Evolutionary conservation across 2,113 vertebrate species (phyloP), one percentile per base, ranked within the genome.

Genomic region (Lepus europaeus): DNA sequence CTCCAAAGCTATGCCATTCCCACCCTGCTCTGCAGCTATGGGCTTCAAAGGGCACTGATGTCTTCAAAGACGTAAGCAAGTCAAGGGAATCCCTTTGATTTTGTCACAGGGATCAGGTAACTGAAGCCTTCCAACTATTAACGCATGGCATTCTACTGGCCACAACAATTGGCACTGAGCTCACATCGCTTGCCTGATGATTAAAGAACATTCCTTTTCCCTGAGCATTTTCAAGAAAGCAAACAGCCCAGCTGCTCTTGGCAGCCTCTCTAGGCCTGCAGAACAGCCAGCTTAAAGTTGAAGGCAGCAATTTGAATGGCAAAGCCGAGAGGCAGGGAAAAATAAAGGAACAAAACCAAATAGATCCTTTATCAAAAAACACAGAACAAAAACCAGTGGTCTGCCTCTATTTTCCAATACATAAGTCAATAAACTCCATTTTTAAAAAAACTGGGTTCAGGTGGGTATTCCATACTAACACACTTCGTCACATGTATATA

Each of bases 221-320:
- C 69, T 59, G 33, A n/a, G 22, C 39, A 88, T 81, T 70, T 94
- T 89, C 84, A 89, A 89, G 95, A 83, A 66, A 79, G 74, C 74
- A 91, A 91, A 83, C 14, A 78, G 70, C 56, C 70, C 31, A 49
- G 80, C 16, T 64, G 69, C 25, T 72, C 31, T 53, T 36, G 84
- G 49, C 22, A 66, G 53, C 59, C 13, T 23, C 70, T 66, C 16
- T 14, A 49, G 49, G 17, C 49, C 56, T 88, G 20, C 12, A 10
- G 78, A 82, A 89, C 51, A 94, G 80, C 53, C 81, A 91, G 45
- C 51, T 66, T 59, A 22, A 23, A 45, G 49, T 36, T 11, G 17
- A 88, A 81, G 64, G 77, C n/a, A 66, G 23, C 39, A 64, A 39
- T 19, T 0, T 31, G 19, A 31, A 84, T 17, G 29, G 31, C 51